Base-by-base conservation (phyloP, 2,797 vertebrate genomes). In the Poecilia picta region DNA sequence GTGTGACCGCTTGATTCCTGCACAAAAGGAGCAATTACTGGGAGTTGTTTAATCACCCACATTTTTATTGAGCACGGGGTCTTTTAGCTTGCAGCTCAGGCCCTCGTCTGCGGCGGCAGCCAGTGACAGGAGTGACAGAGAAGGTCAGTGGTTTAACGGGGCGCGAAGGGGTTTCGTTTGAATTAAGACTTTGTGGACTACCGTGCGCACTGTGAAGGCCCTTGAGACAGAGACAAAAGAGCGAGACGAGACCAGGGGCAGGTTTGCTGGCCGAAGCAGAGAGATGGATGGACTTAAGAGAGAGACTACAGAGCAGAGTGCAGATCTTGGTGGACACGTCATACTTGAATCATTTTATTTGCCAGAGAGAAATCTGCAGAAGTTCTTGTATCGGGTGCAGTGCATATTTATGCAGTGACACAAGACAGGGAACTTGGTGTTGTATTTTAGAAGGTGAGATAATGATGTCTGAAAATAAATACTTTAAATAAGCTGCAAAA, bases 21-120 rank as follows among this genome's bases (percentile, higher is more conserved):
- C 92, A 93, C 93, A 94, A 94, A 95, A 95, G 91, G 92, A 93
- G 91, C 94, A 95, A 95, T 95, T 95, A 95, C 89, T 88, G 89
- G 88, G 92, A 93, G 91, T 93, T 94, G 93, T 95, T 94, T 95
- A 96, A 95, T 95, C 94, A 95, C 91, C 90, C 86, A 87, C 91
- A 91, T 89, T 94, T 93, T 94, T 93, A 93, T 94, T 89, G 90
- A 93, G 94, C 92, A 87, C n/a, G 49, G 86, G 86, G 91, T 92
- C 92, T 92, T 85, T 95, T 93, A 90, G 90, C 93, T 94, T 93
- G 92, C 93, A 93, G 93, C 92, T 92, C 94, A 93, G 91, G 92
- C 85, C 89, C 79, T 89, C 18, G 82, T 82, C 77, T 80, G 74
- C 81, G 77, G 83, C 87, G 59, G 86, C 84, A 88, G 91, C 83